phyloP scores from a whole-genome alignment of 2,113 vertebrate genomes.

The Heterotis niloticus region DNA sequence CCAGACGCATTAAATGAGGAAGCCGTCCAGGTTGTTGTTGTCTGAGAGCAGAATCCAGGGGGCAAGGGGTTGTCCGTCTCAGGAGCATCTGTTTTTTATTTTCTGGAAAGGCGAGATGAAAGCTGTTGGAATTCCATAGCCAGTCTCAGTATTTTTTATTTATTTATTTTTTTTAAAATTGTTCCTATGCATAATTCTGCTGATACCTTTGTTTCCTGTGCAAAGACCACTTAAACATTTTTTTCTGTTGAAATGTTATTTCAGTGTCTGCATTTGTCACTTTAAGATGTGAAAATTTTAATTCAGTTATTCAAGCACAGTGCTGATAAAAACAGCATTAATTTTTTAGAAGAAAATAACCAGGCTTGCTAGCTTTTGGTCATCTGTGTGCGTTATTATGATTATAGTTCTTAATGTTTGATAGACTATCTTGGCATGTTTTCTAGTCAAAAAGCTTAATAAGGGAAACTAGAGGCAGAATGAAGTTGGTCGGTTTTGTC shows the following conservation, averaged over 20 bases:
- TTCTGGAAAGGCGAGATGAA: not conserved
- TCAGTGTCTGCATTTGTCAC: not conserved
- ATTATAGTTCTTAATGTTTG: no score
- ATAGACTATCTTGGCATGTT: no score
- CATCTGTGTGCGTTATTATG: no score
- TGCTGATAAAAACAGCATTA: not conserved
- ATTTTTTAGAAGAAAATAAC: not conserved
- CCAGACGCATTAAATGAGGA: not conserved
- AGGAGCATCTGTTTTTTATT: not conserved
- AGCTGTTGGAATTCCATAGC: not conserved
- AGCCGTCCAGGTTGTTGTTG: not conserved
- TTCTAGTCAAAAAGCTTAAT: no score
- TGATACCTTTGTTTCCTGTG: not conserved
- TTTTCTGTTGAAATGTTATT: not conserved
- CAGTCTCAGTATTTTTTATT: not conserved
- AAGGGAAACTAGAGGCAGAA: no score
- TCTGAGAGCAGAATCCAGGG: not conserved
- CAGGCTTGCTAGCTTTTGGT: not conserved
- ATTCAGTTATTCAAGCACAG: not conserved
- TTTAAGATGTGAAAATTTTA: not conserved
- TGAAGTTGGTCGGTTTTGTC: no score
- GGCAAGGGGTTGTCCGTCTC: not conserved
- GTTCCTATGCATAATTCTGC: no score
- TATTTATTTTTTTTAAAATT: no score
- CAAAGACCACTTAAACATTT: no score